Evolutionary conservation across 2,888 invertebrate species (phyloP), one percentile per base, ranked within the genome.

Genomic region (Branchipolynoe longqiensis): DNA sequence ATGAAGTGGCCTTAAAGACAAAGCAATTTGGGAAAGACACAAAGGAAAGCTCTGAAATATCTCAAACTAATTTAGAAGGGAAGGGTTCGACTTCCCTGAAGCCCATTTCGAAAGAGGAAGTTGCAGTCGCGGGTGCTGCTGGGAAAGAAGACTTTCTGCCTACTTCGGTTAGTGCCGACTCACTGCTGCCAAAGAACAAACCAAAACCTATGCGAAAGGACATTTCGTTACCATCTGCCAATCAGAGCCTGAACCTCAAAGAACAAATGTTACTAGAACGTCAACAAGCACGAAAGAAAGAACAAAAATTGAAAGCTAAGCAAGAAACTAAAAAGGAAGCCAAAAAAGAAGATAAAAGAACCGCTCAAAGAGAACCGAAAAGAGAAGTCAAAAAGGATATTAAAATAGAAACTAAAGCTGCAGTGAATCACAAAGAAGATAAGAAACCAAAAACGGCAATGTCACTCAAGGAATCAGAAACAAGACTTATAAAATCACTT

Each of bases 81-180:
- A 69, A 69, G 69, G n/a, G n/a, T n/a, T 38, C 38, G 1, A 4
- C 33, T 18, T 38, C 69, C 8, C 22, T 38, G 1, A 38, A 33
- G 38, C 33, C 69, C 18, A 14, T 38, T 6, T 12, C 38, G 18
- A 69, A 69, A n/a, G n/a, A n/a, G 38, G 69, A 69, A 1, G 25
- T 14, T 2, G 22, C 38, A 4, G 62, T 62, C 14, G 1, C 4
- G 14, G n/a, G 14, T 3, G n/a, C 14, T 33, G 38, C 36, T 18
- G 14, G 12, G 18, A 69, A 69, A 36, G 69, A 69, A 38, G 69
- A 69, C n/a, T 12, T 8, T 0, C 18, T 69, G 4, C 69, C 69
- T 3, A 69, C 69, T 22, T 69, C 69, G n/a, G 69, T 69, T 38
- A 69, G 69, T 69, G 69, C 69, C 18, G 69, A 69, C 22, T 69